Evolutionary conservation across 2,113 vertebrate genomes (phyloP), one percentile per base, ranked within the genome.

Genomic region (Neogobius melanostomus): DNA sequence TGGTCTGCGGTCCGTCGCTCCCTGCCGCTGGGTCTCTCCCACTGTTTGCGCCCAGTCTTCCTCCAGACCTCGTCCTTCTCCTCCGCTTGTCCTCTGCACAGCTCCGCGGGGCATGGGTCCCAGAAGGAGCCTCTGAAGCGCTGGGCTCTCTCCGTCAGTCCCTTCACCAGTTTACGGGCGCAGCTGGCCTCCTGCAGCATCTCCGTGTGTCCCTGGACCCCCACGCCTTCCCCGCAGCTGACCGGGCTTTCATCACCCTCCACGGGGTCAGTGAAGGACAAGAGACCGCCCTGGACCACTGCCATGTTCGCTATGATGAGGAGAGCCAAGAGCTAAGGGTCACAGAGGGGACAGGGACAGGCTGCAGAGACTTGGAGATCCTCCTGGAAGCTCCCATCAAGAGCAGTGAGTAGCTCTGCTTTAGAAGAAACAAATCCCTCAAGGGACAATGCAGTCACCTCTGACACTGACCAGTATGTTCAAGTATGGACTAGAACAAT

Each of bases 151-250:
- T 52, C 44, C 2, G 95, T 96, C 59, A 90, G 88, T 60, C 94
- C 95, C 5, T 96, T 94, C 65, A 92, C 91, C 16, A 86, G 87
- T 14, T 90, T 98, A 12, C 89, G 83, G 59, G 93, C 91, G 2
- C 89, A 83, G 56, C 78, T 98, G 14, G 90, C 88, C 5, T 98
- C 88, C 5, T 98, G 96, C 80, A 92, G 91, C 71, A 89, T 98
- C 68, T 88, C 90, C 3, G 80, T 97, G 64, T 76, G 81, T 1
- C 86, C 6, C 85, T 97, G 72, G 96, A 97, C 72, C 94, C 92
- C 0, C 92, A 94, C 74, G 48, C 67, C 1, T 93, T 90, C 69
- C 95, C 94, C 0, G 85, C 89, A 11, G 91, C 93, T 0, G 90
- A 96, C 88, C 91, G 91, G 14, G 94, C 93, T 10, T 88, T 95